Evolutionary conservation across 2,113 vertebrate genomes (phyloP).

Genomic region (Siniperca chuatsi): DNA sequence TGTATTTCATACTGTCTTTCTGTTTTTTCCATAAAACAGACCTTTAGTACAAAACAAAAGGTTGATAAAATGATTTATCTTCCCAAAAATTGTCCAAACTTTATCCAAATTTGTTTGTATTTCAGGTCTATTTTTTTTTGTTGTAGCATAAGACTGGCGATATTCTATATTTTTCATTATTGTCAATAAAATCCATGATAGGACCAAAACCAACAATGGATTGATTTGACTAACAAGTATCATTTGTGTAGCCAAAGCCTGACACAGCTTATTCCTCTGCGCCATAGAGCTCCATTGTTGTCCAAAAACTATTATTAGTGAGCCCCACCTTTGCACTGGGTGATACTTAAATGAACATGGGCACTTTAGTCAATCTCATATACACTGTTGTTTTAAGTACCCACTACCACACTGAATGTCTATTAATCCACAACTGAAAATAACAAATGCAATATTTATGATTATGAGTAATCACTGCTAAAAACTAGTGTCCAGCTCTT

Average conservation of each 20-base stretch:
- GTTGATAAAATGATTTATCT: constrained; percentile 35
- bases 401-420: neutral
- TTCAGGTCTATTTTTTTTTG: neutral
- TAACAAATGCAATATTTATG: constrained; percentile 4
- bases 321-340: no score
- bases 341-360: no score
- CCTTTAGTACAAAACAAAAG: constrained; percentile 15
- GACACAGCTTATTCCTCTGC: no score
- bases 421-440: neutral
- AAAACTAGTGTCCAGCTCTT: neutral
- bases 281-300: no score
- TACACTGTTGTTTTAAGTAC: neutral
- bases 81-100: neutral
- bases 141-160: neutral
- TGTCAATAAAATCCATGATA: no score
- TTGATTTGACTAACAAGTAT: neutral
- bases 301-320: no score
- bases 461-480: neutral
- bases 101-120: neutral
- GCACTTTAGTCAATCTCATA: neutral
- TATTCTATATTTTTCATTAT: neutral
- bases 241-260: constrained; percentile 12
- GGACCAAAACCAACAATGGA: neutral
- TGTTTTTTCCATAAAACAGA: constrained; percentile 2
- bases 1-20: constrained; percentile 38